phyloP scores from a whole-genome alignment of 2,888 invertebrate genomes.

The Apantesis nais region DNA sequence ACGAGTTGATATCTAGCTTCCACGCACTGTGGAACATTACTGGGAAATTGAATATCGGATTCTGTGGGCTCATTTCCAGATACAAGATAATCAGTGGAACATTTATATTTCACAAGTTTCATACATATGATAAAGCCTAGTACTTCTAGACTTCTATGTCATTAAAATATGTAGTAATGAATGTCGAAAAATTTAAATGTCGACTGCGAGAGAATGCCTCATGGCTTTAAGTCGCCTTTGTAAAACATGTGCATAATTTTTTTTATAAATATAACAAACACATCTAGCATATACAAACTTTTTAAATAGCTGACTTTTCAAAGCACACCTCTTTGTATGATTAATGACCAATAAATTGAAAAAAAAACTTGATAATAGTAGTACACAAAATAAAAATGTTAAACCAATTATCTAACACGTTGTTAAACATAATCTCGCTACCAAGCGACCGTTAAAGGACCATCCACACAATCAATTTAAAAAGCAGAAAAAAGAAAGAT shows the following conservation, averaged over 20 bases:
- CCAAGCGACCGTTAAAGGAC: slow-evolving; percentile 62
- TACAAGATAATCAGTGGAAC: slow-evolving; percentile 2
- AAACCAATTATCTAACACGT: slow-evolving; percentile 58
- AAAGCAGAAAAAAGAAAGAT: slow-evolving; percentile 47
- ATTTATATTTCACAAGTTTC: neutral
- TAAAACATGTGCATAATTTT: too few relatives aligned
- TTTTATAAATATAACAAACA: too few relatives aligned
- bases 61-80: slow-evolving; percentile 16
- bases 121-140: neutral
- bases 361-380: slow-evolving; percentile 25
- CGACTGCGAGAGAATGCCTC: too few relatives aligned
- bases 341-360: slow-evolving; percentile 33
- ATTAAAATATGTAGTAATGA: neutral
- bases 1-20: slow-evolving; percentile 28
- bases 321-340: slow-evolving; percentile 14
- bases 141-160: neutral
- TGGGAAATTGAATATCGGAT: slow-evolving; percentile 37
- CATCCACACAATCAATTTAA: slow-evolving; percentile 56
- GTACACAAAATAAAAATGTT: slow-evolving; percentile 53
- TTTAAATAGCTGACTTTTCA: neutral
- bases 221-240: too few relatives aligned
- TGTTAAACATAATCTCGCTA: slow-evolving; percentile 49
- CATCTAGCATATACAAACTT: too few relatives aligned
- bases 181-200: too few relatives aligned
- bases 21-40: slow-evolving; percentile 30